These are phyloP conservation scores for Heliconius charithonia DNA, from an alignment of 2,888 invertebrate species.

Conservation along the genomic window DNA sequence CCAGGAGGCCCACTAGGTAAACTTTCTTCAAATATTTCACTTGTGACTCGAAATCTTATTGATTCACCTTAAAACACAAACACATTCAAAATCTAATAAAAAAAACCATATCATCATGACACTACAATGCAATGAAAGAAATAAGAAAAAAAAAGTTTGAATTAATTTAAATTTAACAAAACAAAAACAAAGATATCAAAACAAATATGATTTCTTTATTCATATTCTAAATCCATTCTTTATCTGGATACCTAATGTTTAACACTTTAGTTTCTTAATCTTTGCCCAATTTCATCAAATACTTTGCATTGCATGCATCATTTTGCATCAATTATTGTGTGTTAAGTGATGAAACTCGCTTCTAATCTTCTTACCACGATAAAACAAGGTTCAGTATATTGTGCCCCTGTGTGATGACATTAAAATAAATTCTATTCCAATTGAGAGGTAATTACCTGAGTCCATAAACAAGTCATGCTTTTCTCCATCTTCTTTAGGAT, in stretches of 20 bases:
- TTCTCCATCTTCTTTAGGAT: conserved; percentile 91
- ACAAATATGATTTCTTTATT: too few species aligned
- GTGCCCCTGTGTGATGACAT: neutral
- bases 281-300: too few species aligned
- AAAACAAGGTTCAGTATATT: neutral
- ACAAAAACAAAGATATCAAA: too few species aligned
- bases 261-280: too few species aligned
- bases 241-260: too few species aligned
- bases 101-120: too few species aligned
- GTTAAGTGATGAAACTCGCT: neutral
- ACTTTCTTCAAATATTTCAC: conserved; percentile 95
- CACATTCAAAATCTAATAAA: neutral
- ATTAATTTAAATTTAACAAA: too few species aligned
- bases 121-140: too few species aligned
- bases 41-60: conserved; percentile 94
- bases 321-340: too few species aligned
- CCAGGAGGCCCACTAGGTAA: conserved; percentile 89
- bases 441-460: conserved; percentile 81
- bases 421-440: neutral
- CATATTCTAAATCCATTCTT: too few species aligned
- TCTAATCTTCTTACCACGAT: neutral
- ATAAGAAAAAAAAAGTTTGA: too few species aligned
- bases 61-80: conserved; percentile 85
- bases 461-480: conserved; percentile 98
- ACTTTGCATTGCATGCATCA: too few species aligned